Base-by-base conservation (phyloP, 2,797 vertebrate genomes). In the Manis pentadactyla region DNA sequence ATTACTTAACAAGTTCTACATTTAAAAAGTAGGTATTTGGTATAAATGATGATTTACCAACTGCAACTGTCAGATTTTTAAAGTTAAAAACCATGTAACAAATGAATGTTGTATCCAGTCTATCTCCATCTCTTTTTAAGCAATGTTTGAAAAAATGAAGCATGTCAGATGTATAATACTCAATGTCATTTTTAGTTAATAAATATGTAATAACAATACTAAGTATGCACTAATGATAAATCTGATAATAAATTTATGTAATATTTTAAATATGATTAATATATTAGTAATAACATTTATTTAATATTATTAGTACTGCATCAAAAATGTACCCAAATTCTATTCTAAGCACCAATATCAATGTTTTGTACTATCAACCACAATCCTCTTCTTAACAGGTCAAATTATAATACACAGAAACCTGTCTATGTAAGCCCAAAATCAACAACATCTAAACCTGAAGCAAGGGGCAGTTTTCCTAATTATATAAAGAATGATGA, bases 121-220 rank as follows among this genome's bases (percentile, higher is more conserved):
- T 57, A 49, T 74, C 19, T 74, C 13, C 46, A 10, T 92, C 39
- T 85, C 55, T 61, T 86, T 79, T 71, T 51, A 74, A 87, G 59
- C 87, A 88, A 77, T 77, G 55, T 6, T 86, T 49, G 1, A 87
- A 95, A 95, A 84, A 39, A 49, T 53, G 75, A 75, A 96, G 81
- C 3, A 83, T 46, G 4, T 68, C 15, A 27, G 51, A 82, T 82
- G 1, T 13, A 51, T 29, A 74, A 59, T 37, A 78, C 15, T 92
- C 37, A 57, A 46, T 73, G 34, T 73, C 34, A 84, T 61, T 93
- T 94, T 95, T 94, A 49, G 17, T 84, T 87, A 55, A 81, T 64
- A 74, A 74, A 79, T 39, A 53, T 53, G 9, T 73, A 71, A 69
- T 66, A 63, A 74, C 63, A 77, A 89, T 49, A 55, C 53, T 49